phyloP scores from a whole-genome alignment of 1,140 invertebrate genomes.

The Protaetia brevitarsis region DNA sequence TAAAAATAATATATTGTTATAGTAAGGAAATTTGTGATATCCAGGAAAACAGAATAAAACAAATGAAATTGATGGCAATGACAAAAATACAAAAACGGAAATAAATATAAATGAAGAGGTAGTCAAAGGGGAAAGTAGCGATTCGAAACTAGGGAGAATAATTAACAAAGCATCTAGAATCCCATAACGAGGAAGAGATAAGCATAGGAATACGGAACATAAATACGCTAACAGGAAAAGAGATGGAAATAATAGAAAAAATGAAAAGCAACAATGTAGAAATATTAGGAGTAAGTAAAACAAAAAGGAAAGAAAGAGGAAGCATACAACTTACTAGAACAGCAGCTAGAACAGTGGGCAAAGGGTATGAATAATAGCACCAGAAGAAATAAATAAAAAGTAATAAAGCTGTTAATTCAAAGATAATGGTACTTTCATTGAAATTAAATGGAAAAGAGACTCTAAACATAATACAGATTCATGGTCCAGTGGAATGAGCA shows the following conservation, averaged over 20 bases:
- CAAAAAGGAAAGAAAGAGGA: neutral
- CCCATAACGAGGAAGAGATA: too few relatives aligned
- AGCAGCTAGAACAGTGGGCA: neutral
- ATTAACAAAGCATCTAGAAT: too few relatives aligned
- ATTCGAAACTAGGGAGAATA: too few relatives aligned
- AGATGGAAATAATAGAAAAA: neutral
- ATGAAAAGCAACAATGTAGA: neutral
- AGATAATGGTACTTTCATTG: neutral
- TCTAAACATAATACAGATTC: neutral
- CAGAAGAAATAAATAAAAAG: neutral
- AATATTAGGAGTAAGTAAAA: neutral
- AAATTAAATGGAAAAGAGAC: neutral
- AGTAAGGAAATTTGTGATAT: too few relatives aligned
- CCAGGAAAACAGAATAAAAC: too few relatives aligned
- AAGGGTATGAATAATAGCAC: neutral
- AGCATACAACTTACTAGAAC: neutral
- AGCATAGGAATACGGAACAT: neutral
- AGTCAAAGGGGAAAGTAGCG: too few relatives aligned
- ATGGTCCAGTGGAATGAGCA: neutral
- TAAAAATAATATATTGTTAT: too few relatives aligned
- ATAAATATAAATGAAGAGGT: too few relatives aligned
- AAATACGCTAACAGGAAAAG: neutral
- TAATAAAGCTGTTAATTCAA: neutral
- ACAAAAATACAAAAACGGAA: too few relatives aligned
- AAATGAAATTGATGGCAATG: too few relatives aligned